These are phyloP conservation scores for Hyposoter dolosus DNA, from an alignment of 2,888 invertebrate genomes.

Conservation along the genomic window DNA sequence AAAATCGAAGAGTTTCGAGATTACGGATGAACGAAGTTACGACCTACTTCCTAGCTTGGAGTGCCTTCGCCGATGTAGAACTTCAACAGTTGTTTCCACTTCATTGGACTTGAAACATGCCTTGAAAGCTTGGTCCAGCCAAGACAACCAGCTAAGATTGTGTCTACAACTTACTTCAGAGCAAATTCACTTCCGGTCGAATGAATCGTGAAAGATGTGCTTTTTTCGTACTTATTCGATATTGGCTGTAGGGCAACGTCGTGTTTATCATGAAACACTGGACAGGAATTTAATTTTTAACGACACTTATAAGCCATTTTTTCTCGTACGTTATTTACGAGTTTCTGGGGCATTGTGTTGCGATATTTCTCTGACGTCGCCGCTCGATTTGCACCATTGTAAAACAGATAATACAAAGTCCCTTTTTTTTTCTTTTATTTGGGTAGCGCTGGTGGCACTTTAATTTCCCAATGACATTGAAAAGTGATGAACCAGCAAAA, in stretches of 20 bases:
- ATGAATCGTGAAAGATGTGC: constrained; percentile 55
- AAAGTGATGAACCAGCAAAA: constrained; percentile 27
- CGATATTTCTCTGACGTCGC: not conserved
- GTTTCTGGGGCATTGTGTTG: not conserved
- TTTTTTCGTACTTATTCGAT: constrained; percentile 30
- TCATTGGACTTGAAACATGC: constrained; percentile 33
- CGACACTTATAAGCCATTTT: constrained; percentile 6
- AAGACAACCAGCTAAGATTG: constrained; percentile 47
- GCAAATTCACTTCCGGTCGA: constrained; percentile 69
- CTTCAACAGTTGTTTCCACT: constrained; percentile 46
- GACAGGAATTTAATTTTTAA: constrained; percentile 48
- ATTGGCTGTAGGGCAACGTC: not conserved
- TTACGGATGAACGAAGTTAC: constrained; percentile 65
- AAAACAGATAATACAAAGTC: not conserved
- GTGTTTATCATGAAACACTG: not conserved
- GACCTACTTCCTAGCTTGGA: constrained; percentile 64
- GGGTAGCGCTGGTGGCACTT: not conserved
- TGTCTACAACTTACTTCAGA: constrained; percentile 21
- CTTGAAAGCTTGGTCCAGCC: constrained; percentile 17
- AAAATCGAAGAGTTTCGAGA: constrained; percentile 74
- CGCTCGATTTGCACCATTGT: not conserved
- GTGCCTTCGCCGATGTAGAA: constrained; percentile 26
- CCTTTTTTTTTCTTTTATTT: not conserved
- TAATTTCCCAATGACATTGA: constrained; percentile 25
- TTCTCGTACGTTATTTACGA: not conserved